Base-by-base conservation (phyloP, 2,888 invertebrate genomes). In the Apamea monoglypha region DNA sequence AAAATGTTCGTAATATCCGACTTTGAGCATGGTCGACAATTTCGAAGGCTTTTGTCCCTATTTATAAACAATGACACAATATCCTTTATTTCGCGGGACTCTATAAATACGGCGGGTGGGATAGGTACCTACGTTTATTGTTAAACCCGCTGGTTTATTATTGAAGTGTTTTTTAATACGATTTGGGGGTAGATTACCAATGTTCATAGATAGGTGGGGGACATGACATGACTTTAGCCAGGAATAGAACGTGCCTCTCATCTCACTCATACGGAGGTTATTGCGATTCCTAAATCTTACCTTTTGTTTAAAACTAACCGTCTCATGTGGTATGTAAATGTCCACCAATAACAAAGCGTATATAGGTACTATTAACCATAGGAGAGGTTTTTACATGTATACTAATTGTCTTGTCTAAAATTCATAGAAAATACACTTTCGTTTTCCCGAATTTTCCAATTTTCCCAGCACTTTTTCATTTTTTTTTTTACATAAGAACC, bases 51-150 rank as follows among this genome's bases (percentile, higher is more conserved):
- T 78, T 86, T 77, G 86, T 88, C 25, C 67, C 50, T 67, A 85
- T 81, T 73, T 78, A 72, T 72, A 76, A 59, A 44, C 29, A 29
- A 76, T 76, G 81, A 74, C 73, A 88, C 68, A 81, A 76, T 84
- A 78, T 81, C 71, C 77, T 74, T 80, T 79, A 74, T 87, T 74
- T 78, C 44, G 69, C 82, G 12, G n/a, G 63, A n/a, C 29, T 64
- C 69, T 87, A 79, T 84, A 76, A 83, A 89, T 89, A 89, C 44
- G 12, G 63, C 63, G 64, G 81, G n/a, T 44, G n/a, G 50, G 76
- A 66, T 74, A 47, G 61, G 74, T 53, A 36, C 10, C 29, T 29
- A 21, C 8, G 21, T 32, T 69, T 50, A 78, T 73, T 83, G 25
- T 63, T 53, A 7, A 21, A n/a, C 29, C 16, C 10, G 21, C 50